Conservation (phyloP, 2,888 invertebrate species). For the Stratiomys singularior region DNA sequence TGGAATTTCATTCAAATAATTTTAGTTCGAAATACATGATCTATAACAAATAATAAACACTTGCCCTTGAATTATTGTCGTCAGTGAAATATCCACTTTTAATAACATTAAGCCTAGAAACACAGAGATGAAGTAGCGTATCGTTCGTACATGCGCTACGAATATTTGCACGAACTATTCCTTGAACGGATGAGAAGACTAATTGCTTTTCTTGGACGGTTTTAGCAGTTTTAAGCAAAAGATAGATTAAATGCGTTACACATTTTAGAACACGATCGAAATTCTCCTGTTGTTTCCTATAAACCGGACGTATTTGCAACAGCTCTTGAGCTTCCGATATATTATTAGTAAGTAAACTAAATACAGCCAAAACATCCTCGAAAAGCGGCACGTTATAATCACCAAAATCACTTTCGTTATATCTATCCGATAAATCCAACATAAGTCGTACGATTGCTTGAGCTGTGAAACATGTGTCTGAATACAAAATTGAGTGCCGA, state of each 20-base stretch:
- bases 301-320: conserved; percentile 73
- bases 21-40: too few relatives aligned
- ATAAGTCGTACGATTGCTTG: conserved; percentile 87
- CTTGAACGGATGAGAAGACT: conserved; percentile 67
- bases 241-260: conserved; percentile 79
- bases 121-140: conserved; percentile 86
- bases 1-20: conserved; percentile 60
- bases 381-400: conserved; percentile 71
- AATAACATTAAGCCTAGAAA: conserved; percentile 80
- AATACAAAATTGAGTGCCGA: conserved; percentile 79
- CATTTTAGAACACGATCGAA: conserved; percentile 85
- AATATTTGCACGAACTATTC: conserved; percentile 73
- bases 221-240: conserved; percentile 72
- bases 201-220: conserved; percentile 67
- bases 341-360: conserved; percentile 73
- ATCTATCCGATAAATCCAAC: conserved; percentile 76
- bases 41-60: conserved; percentile 18
- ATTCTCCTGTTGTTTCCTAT: conserved; percentile 81
- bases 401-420: conserved; percentile 67
- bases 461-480: conserved; percentile 87
- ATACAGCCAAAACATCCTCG: conserved; percentile 76
- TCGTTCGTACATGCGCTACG: conserved; percentile 78
- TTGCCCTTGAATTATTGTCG: conserved; percentile 69
- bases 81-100: conserved; percentile 81
- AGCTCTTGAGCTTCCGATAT: conserved; percentile 70